Conservation (phyloP, 2,113 vertebrate species). For the Solea solea region DNA sequence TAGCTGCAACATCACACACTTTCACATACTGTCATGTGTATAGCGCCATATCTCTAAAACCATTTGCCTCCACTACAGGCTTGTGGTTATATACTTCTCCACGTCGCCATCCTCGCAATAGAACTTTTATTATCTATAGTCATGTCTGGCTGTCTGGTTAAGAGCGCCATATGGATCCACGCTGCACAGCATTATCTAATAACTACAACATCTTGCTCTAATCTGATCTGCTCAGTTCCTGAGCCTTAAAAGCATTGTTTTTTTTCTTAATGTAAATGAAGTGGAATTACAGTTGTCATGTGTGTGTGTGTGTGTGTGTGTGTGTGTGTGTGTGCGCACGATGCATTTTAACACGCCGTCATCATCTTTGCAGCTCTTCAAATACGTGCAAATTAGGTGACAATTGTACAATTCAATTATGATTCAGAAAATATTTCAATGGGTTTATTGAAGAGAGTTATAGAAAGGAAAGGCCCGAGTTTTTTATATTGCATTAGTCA, state of each 20-base stretch:
- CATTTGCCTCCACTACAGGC: slow-evolving; percentile 20
- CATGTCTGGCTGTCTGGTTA: slow-evolving; percentile 9
- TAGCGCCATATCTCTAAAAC: slow-evolving; percentile 31
- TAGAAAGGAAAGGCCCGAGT: background rate
- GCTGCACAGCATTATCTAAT: slow-evolving; percentile 27
- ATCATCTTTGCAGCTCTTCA: slow-evolving; percentile 16
- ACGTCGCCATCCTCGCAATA: slow-evolving; percentile 21
- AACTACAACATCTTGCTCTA: slow-evolving; percentile 29
- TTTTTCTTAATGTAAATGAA: slow-evolving; percentile 41
- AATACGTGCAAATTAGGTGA: slow-evolving; percentile 28
- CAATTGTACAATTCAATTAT: slow-evolving; percentile 27
- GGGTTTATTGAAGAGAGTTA: background rate
- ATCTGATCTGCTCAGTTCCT: slow-evolving; percentile 29
- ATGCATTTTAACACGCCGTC: slow-evolving; percentile 9
- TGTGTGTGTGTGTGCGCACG: slow-evolving; percentile 2
- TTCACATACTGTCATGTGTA: slow-evolving; percentile 42
- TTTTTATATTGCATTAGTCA: slow-evolving; percentile 7
- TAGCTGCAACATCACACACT: slow-evolving; percentile 51
- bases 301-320: slow-evolving; percentile 7
- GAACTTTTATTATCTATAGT: slow-evolving; percentile 30
- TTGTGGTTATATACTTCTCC: slow-evolving; percentile 10
- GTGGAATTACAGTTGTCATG: slow-evolving; percentile 20
- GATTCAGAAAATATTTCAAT: slow-evolving; percentile 13
- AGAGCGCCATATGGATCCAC: slow-evolving; percentile 34
- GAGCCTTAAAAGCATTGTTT: slow-evolving; percentile 4